Evolutionary conservation across 30 jellyfish, hydroid and myxozoan species (phyloP).

Genomic region (Haliclystus octoradiatus): DNA sequence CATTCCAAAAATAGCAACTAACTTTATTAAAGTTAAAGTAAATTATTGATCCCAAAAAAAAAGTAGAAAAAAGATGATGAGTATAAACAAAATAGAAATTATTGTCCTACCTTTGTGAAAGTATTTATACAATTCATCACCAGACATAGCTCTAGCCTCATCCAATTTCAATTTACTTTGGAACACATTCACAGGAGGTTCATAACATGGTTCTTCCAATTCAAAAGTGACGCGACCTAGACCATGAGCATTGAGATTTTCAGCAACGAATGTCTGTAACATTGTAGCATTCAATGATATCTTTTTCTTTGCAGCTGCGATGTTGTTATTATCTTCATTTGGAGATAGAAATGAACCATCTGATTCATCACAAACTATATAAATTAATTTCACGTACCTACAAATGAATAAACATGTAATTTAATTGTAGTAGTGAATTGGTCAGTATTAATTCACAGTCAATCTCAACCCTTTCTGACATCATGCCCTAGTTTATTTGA

Average conservation of each 20-base stretch:
- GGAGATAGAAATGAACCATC: constrained; percentile 84
- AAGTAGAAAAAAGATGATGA: no score
- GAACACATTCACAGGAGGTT: constrained; percentile 33
- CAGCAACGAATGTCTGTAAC: constrained; percentile 76
- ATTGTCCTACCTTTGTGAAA: constrained; percentile 52
- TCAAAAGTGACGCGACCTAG: constrained; percentile 59
- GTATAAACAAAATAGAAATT: not conserved
- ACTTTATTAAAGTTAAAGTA: no score
- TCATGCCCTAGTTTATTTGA: no score
- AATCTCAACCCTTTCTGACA: no score
- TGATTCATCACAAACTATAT: constrained; percentile 46
- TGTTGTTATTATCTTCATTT: constrained; percentile 23
- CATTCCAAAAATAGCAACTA: no score
- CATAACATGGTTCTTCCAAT: constrained; percentile 40
- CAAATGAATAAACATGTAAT: no score
- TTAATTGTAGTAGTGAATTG: no score
- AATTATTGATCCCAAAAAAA: no score
- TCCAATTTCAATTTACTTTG: constrained; percentile 47
- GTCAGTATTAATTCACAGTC: no score
- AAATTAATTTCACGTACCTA: constrained; percentile 63
- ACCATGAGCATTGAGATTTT: constrained; percentile 52
- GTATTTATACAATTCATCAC: constrained; percentile 43
- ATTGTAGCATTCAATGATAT: constrained; percentile 61
- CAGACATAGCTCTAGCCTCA: constrained; percentile 60
- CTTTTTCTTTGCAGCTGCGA: constrained; percentile 55